A percentile compares a stretch with the other conserved stretches of the same genome.
These are phyloP conservation scores for Anagrus nilaparvatae DNA, from an alignment of 1,140 invertebrate genomes.

Conservation along the genomic window DNA sequence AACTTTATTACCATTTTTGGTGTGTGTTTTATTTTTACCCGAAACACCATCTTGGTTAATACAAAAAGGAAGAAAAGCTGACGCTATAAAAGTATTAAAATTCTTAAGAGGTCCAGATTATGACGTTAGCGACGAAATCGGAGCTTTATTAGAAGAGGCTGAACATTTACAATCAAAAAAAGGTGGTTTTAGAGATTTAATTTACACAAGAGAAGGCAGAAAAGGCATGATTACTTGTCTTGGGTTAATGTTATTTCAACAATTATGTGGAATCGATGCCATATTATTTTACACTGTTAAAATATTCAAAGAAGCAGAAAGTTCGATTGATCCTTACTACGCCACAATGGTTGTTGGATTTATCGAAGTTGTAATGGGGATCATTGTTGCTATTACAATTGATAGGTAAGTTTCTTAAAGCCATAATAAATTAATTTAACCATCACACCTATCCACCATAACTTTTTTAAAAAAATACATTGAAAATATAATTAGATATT, in stretches of 20 bases:
- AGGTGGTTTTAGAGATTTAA: constrained; percentile 29
- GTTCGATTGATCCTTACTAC: constrained; percentile 46
- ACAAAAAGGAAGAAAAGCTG: constrained; percentile 22
- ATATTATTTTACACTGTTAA: constrained; percentile 59
- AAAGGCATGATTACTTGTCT: constrained; percentile 42
- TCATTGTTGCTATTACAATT: constrained; percentile 43
- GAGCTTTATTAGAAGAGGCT: constrained; percentile 50
- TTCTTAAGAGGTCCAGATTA: constrained; percentile 53
- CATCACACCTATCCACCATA: no score
- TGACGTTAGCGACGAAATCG: constrained; percentile 47
- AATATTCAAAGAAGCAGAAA: constrained; percentile 50
- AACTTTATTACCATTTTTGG: constrained; percentile 48
- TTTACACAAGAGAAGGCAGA: constrained; percentile 34
- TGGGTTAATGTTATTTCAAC: constrained; percentile 49
- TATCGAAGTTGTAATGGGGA: constrained; percentile 45
- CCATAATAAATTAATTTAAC: no score
- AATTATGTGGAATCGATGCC: constrained; percentile 58
- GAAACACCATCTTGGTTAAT: constrained; percentile 68
- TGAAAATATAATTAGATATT: no score
- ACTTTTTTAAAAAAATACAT: no score
- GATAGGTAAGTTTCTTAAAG: constrained; percentile 35
- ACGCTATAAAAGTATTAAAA: constrained; percentile 36
- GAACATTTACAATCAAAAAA: constrained; percentile 34
- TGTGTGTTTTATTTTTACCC: constrained; percentile 59
- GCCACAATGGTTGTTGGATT: constrained; percentile 55